Conservation (phyloP, 2,113 vertebrate genomes). For the Okapia johnstoni region DNA sequence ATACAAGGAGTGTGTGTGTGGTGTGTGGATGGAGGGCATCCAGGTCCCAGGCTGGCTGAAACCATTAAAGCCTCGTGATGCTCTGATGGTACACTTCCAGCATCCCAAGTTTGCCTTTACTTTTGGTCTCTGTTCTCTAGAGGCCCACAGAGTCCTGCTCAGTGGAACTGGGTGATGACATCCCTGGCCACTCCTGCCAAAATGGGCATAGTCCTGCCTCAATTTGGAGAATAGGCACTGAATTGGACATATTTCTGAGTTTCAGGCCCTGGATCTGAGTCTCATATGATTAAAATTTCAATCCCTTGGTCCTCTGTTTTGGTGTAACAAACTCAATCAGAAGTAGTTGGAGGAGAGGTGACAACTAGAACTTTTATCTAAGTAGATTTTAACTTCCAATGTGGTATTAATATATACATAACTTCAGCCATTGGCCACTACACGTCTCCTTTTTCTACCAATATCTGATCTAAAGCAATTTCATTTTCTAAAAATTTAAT, state of each 20-base stretch:
- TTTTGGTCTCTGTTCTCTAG: not conserved
- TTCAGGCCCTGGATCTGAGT: not conserved
- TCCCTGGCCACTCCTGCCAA: not conserved
- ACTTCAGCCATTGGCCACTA: not conserved
- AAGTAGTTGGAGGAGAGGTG: not conserved
- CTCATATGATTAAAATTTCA: not conserved
- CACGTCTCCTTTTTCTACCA: not conserved
- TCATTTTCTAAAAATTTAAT: not conserved
- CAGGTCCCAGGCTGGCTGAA: not conserved
- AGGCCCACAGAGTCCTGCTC: not conserved
- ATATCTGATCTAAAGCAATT: not conserved
- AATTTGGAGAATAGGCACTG: not conserved
- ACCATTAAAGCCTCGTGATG: not conserved
- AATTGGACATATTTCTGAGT: not conserved
- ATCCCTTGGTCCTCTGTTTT: not conserved
- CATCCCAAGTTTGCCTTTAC: not conserved
- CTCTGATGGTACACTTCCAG: not conserved
- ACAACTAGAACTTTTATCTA: not conserved
- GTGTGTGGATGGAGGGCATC: not conserved
- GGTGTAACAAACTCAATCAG: not conserved
- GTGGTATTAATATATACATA: not conserved
- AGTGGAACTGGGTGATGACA: not conserved
- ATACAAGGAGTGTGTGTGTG: not conserved
- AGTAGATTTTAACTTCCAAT: not conserved
- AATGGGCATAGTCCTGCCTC: not conserved